Conservation (phyloP, 2,888 invertebrate genomes). For the Phengaris arion region DNA sequence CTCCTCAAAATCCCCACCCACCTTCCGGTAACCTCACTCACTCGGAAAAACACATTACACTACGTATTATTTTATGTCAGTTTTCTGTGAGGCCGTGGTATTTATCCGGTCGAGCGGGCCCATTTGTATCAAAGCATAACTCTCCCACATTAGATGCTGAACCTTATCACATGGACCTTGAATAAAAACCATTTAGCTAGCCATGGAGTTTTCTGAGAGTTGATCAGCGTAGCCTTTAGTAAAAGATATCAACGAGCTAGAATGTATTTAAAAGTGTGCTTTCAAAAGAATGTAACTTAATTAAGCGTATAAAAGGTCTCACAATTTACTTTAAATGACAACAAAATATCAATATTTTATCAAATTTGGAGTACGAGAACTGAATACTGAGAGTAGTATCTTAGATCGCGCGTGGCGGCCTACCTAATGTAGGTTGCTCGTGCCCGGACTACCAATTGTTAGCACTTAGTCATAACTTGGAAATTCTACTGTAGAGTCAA, state of each 20-base stretch:
- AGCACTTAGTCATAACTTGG: background rate
- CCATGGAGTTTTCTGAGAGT: background rate
- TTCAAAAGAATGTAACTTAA: too few species aligned
- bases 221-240: background rate
- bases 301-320: too few species aligned
- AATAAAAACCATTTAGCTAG: background rate
- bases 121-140: too few species aligned
- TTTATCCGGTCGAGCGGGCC: too few species aligned
- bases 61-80: too few species aligned
- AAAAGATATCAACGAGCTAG: constrained; percentile 4
- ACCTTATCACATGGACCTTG: too few species aligned
- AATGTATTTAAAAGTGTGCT: too few species aligned
- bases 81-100: too few species aligned
- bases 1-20: too few species aligned
- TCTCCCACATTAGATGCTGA: too few species aligned
- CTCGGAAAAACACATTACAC: too few species aligned
- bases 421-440: background rate
- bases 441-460: background rate
- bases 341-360: background rate
- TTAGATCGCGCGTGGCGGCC: background rate
- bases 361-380: background rate
- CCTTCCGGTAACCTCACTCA: too few species aligned
- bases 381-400: background rate
- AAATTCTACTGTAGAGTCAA: background rate
- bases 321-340: background rate